Conservation (phyloP, 2,888 invertebrate species). For the Yponomeuta cagnagella region DNA sequence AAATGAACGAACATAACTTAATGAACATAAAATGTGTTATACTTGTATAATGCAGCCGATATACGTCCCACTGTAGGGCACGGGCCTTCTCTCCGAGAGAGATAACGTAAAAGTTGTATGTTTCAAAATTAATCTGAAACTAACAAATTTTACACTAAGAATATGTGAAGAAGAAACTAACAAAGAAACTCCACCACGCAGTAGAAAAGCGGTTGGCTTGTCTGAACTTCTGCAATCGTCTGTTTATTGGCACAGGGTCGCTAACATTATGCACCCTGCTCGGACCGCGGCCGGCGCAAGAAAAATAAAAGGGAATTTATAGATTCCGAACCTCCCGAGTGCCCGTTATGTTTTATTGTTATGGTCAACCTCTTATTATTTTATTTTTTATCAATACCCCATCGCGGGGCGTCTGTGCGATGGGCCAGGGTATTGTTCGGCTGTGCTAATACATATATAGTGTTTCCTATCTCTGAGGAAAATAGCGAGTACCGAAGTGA, state of each 20-base stretch:
- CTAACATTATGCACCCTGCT: constrained; percentile 44
- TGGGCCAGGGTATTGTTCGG: constrained; percentile 26
- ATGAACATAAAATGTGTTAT: too few relatives aligned
- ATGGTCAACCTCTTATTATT: constrained; percentile 40
- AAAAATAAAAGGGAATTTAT: constrained; percentile 53
- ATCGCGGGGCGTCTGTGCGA: constrained; percentile 43
- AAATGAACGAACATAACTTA: too few relatives aligned
- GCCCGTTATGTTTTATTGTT: constrained; percentile 67
- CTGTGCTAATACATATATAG: neutral
- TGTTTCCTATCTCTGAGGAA: neutral
- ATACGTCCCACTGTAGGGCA: too few relatives aligned
- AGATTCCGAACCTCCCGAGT: constrained; percentile 31
- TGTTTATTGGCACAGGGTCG: neutral
- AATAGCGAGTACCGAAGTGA: neutral
- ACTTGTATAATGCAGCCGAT: too few relatives aligned
- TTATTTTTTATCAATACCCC: constrained; percentile 41
- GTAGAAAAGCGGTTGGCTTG: neutral
- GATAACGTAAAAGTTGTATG: too few relatives aligned
- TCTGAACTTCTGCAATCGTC: neutral
- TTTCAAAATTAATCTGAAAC: too few relatives aligned
- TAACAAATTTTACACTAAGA: too few relatives aligned
- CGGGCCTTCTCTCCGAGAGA: too few relatives aligned
- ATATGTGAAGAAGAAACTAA: too few relatives aligned
- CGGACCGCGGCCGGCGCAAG: constrained; percentile 38
- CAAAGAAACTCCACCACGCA: too few relatives aligned